Evolutionary conservation across 35 echinoderm and acorn worm species (phyloP), one percentile per base, ranked within the genome.

Genomic region (Eucidaris tribuloides): DNA sequence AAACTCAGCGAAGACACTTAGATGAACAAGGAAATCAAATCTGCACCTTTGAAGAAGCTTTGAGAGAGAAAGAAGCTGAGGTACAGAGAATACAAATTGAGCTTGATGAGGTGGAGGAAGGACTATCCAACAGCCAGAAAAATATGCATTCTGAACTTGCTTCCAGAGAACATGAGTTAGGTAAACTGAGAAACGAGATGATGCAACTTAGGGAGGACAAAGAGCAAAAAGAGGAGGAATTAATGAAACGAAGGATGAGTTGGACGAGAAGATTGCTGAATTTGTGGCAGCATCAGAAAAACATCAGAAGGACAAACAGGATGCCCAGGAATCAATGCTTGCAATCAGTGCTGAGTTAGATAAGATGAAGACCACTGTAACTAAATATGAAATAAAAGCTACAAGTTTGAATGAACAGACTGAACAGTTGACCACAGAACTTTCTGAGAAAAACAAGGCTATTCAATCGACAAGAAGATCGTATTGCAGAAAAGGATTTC

Each of bases 71-170:
- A 37, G 86, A 88, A 27, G 45, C 29, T 81, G 86, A 88, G 63
- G 71, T 80, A 33, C 31, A 88, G 56, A 80, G 43, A 33, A 81
- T 88, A 78, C 56, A 88, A 45, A 60, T 46, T 50, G 38, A 88
- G 25, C 31, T 81, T 62, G 86, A 88, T 23, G 60, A 70, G 31
- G 59, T 37, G 25, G 76, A 88, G 43, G 84, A 86, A 50, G 65
- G 70, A 41, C 84, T 86, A 18, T 77, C 65, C 28, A 86, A 56
- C 49, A 86, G 84, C 39, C 84, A 86, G 84, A 77, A 50, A 42
- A 48, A 60, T 49, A 50, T 54, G 42, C 45, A 77, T 30, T 46
- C 68, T 7, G 65, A 86, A 49, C 20, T 86, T 19, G 40, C 44
- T 15, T 43, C 28, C 17, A 76, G 78, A 55, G 70, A 42, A 20